Conservation (phyloP, 2,113 vertebrate species). For the Myotis davidii region DNA sequence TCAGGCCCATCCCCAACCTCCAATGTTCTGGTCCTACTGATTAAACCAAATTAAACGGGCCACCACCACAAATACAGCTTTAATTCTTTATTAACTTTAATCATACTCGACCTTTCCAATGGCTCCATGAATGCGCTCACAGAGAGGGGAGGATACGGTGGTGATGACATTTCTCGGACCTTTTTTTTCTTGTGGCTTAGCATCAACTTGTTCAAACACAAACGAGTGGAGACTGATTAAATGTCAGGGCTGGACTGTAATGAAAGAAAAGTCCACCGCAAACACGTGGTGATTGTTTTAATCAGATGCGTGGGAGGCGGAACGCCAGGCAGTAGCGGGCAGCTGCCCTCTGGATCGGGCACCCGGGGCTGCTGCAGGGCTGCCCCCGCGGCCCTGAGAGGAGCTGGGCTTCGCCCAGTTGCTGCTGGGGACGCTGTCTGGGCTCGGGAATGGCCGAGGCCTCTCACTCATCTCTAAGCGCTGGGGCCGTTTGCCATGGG, state of each 20-base stretch:
- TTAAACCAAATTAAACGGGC: slow-evolving; percentile 77
- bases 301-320: slow-evolving; percentile 71
- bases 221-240: slow-evolving; percentile 86
- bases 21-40: slow-evolving; percentile 64
- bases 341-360: slow-evolving; percentile 79
- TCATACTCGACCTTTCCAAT: slow-evolving; percentile 83
- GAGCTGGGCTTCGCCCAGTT: slow-evolving; percentile 72
- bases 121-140: slow-evolving; percentile 77
- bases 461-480: neutral
- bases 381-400: slow-evolving; percentile 75
- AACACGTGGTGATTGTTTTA: slow-evolving; percentile 86
- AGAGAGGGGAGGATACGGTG: slow-evolving; percentile 71
- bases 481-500: neutral
- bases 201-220: slow-evolving; percentile 86
- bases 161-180: slow-evolving; percentile 85
- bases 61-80: slow-evolving; percentile 81
- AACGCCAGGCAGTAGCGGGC: slow-evolving; percentile 82
- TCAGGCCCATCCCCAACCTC: slow-evolving; percentile 47
- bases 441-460: neutral
- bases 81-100: slow-evolving; percentile 89
- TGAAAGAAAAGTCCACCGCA: slow-evolving; percentile 87
- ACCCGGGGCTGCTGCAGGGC: slow-evolving; percentile 59
- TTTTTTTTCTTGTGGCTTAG: slow-evolving; percentile 76
- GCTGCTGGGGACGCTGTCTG: slow-evolving; percentile 51
- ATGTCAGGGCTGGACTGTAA: slow-evolving; percentile 87